Conservation (phyloP, 2,113 vertebrate species). For the Seriola dumerili region DNA sequence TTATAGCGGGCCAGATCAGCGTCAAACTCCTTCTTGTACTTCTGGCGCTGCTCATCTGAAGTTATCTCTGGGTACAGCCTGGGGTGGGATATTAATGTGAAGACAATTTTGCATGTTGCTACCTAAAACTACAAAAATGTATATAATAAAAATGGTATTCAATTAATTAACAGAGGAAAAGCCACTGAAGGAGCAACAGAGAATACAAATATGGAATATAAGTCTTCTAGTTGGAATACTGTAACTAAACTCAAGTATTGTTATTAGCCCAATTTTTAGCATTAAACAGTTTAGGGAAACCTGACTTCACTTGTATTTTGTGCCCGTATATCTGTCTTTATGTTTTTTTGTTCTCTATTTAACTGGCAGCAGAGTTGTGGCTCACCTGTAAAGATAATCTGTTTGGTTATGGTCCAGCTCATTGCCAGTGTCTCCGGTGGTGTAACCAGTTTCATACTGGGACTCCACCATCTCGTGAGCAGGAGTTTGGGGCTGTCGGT, state of each 20-base stretch:
- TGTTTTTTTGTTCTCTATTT: too few relatives aligned
- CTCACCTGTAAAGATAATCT: constrained; percentile 83
- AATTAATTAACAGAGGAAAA: not conserved
- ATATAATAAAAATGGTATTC: not conserved
- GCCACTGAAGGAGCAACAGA: too few relatives aligned
- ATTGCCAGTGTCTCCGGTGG: constrained; percentile 85
- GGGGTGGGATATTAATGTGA: constrained; percentile 6
- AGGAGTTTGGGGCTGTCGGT: constrained; percentile 1
- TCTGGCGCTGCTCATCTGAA: constrained; percentile 81
- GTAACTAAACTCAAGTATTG: too few relatives aligned
- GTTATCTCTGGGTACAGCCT: constrained; percentile 87
- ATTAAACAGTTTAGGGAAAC: too few relatives aligned
- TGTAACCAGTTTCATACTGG: constrained; percentile 88
- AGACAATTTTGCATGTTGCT: not conserved
- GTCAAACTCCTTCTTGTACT: constrained; percentile 88
- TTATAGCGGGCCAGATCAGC: constrained; percentile 84
- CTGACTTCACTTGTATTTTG: too few relatives aligned
- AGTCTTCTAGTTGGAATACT: too few relatives aligned
- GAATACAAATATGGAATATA: too few relatives aligned
- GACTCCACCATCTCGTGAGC: constrained; percentile 75
- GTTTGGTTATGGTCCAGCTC: constrained; percentile 76
- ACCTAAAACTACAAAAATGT: not conserved
- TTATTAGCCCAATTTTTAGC: too few relatives aligned
- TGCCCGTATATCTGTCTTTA: not conserved
- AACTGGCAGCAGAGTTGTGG: not conserved